These are phyloP conservation scores for Drosophila mauritiana DNA, from an alignment of 1,140 invertebrate genomes.

Conservation along the genomic window DNA sequence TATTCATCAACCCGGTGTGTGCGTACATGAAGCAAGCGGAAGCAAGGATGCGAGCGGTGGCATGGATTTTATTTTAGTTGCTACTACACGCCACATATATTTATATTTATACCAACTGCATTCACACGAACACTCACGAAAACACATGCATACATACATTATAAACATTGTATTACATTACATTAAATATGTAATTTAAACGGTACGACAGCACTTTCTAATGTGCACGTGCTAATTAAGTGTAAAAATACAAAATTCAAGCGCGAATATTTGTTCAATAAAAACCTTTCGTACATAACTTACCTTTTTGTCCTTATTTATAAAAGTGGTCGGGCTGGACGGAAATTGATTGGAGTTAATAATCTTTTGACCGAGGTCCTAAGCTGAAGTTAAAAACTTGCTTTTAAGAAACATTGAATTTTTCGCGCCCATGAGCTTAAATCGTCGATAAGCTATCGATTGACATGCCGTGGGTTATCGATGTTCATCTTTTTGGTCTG, in stretches of 20 bases:
- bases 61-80: constrained; percentile 40
- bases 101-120: constrained; percentile 50
- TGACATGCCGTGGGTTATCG: background rate
- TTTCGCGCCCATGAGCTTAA: background rate
- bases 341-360: too few species aligned
- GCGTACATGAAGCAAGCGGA: background rate
- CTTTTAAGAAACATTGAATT: background rate
- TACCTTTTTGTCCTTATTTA: background rate
- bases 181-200: constrained; percentile 61
- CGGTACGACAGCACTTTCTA: constrained; percentile 52
- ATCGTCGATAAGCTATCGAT: background rate
- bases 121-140: constrained; percentile 47
- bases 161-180: constrained; percentile 58
- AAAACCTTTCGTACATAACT: constrained; percentile 56
- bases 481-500: background rate
- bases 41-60: background rate
- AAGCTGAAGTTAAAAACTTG: background rate
- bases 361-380: too few species aligned
- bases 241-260: constrained; percentile 63
- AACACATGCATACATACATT: constrained; percentile 49
- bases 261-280: constrained; percentile 59
- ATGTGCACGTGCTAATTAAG: constrained; percentile 62
- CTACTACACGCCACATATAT: constrained; percentile 49
- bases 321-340: too few species aligned
- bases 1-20: background rate